phyloP scores from a whole-genome alignment of 2,797 vertebrate genomes.

The Molossus alvarezi region DNA sequence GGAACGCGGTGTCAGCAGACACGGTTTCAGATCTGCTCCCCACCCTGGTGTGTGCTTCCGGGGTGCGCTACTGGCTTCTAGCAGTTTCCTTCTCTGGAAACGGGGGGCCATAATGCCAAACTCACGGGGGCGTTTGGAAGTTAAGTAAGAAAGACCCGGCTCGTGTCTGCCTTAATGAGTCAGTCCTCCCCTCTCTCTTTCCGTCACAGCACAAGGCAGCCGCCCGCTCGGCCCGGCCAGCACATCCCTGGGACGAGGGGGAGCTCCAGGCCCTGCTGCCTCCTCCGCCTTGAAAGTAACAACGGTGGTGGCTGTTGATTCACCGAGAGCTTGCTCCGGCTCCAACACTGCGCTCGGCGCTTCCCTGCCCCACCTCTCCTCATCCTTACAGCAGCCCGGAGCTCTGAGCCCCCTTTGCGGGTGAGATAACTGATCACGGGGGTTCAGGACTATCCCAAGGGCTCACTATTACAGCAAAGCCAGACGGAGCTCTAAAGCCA shows the following conservation, averaged over 20 bases:
- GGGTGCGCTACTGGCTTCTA: not conserved
- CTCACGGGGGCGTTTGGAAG: not conserved
- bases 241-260: not conserved
- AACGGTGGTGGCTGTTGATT: not conserved
- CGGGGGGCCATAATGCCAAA: not conserved
- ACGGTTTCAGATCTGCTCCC: not conserved
- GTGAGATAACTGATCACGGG: constrained; percentile 21
- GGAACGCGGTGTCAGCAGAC: not conserved
- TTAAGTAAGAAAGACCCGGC: not conserved
- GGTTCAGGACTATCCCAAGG: not conserved
- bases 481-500: not conserved
- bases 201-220: not conserved
- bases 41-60: not conserved
- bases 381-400: not conserved
- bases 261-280: not conserved
- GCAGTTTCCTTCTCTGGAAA: not conserved
- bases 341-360: not conserved
- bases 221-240: not conserved
- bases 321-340: not conserved
- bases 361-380: not conserved
- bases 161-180: not conserved
- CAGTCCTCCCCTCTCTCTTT: not conserved
- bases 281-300: not conserved
- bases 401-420: not conserved
- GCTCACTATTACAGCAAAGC: not conserved